A percentile compares a stretch with the other conserved stretches of the same genome.
phyloP scores from a whole-genome alignment of 2,113 vertebrate genomes.

The Chionis minor region DNA sequence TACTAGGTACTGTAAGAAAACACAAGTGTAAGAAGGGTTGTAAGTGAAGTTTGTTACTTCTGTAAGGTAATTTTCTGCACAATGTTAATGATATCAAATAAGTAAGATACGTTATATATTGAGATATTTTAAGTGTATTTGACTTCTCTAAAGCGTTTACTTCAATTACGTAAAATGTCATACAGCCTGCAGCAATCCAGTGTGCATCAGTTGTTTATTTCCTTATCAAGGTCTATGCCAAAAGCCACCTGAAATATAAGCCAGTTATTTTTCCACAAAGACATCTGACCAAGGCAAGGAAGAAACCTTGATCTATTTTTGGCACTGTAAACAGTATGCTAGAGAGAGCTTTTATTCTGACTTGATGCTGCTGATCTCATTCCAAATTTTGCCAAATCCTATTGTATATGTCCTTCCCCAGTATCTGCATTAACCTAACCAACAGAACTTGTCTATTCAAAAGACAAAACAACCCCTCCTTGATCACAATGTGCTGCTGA shows the following conservation, averaged over 20 bases:
- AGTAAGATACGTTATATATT: not conserved
- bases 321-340: not conserved
- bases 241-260: not conserved
- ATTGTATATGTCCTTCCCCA: not conserved
- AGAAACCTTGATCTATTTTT: not conserved
- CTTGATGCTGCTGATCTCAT: not conserved
- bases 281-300: not conserved
- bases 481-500: not conserved
- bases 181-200: not conserved
- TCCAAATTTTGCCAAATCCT: not conserved
- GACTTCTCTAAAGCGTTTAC: not conserved
- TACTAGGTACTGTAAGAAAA: not conserved
- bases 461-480: not conserved
- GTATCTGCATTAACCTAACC: not conserved
- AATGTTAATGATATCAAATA: not conserved
- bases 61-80: not conserved
- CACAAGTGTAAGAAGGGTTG: not conserved
- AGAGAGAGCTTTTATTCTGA: not conserved
- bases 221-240: not conserved
- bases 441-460: not conserved
- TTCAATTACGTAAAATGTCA: not conserved
- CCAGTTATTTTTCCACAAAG: not conserved
- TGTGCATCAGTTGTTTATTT: not conserved
- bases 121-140: not conserved
- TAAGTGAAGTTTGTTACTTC: not conserved